Conservation (phyloP, 2,113 vertebrate species). For the western clawed frog (Xenopus tropicalis) region UCB_Xtro_10.0 CM004445.2:99447001-99447500, state of each 20-base stretch:
- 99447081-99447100: constrained; percentile 28
- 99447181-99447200: constrained; percentile 15
- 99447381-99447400: no score
- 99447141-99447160: constrained; percentile 16
- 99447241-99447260: neutral
- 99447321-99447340: neutral
- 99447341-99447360: no score
- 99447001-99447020: constrained; percentile 1
- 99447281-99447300: constrained; percentile 8
- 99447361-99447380: no score
- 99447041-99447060: constrained; percentile 11
- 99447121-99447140: constrained; percentile 32
- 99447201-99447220: constrained; percentile 15
- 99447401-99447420: no score
- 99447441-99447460: no score
- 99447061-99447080: constrained; percentile 16
- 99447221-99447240: constrained; percentile 6
- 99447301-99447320: constrained; percentile 18
- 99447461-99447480: no score
- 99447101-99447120: constrained; percentile 39
- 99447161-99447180: constrained; percentile 15
- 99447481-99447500: no score
- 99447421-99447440: no score
- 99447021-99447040: constrained; percentile 18
- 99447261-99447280: neutral